Percentiles rank a stretch among this genome's conserved stretches.
These are phyloP conservation scores for Muscicapa comitata DNA, from an alignment of 2,797 vertebrate species.

Conservation along the genomic window DNA sequence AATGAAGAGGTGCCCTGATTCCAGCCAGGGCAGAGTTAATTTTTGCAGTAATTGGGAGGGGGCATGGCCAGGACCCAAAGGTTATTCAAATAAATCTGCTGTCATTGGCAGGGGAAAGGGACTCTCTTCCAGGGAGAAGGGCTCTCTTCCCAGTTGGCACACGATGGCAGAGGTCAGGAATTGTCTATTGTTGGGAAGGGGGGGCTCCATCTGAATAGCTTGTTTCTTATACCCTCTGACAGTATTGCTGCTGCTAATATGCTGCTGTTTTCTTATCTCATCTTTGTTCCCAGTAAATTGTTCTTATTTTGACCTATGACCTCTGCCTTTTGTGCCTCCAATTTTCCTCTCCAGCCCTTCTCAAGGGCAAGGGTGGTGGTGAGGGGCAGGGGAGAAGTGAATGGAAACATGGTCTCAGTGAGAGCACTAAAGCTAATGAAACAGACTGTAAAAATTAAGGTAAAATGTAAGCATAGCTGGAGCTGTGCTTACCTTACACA, in stretches of 20 bases:
- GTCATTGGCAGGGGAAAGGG: not conserved
- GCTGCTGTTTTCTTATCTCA: not conserved
- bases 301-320: not conserved
- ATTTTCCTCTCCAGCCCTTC: not conserved
- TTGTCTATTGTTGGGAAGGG: too few species aligned
- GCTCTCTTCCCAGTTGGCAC: rapidly evolving
- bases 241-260: not conserved
- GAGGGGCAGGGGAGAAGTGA: not conserved
- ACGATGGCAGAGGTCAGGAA: not conserved
- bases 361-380: not conserved
- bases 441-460: not conserved
- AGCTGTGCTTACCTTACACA: not conserved
- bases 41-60: not conserved
- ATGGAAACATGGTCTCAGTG: not conserved
- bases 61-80: not conserved
- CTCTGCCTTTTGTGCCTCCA: not conserved
- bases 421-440: not conserved
- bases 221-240: not conserved
- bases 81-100: not conserved
- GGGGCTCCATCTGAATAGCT: not conserved
- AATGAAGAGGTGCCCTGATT: not conserved
- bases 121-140: not conserved
- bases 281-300: not conserved
- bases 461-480: not conserved
- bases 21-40: not conserved